Evolutionary conservation across 2,888 invertebrate species (phyloP), one percentile per base, ranked within the genome.

Genomic region (Idaea biselata): DNA sequence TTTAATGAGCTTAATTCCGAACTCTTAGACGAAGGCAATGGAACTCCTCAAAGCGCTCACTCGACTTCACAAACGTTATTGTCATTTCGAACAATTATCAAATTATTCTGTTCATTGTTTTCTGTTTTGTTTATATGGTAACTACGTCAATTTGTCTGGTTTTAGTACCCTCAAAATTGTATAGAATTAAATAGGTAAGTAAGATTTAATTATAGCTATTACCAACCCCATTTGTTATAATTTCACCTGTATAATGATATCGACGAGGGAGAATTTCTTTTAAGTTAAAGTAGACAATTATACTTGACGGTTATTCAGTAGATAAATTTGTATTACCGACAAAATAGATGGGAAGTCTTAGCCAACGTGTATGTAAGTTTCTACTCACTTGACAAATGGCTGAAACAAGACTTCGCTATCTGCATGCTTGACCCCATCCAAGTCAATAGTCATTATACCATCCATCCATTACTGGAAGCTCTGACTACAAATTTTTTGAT

Each of bases 391-490:
- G 44, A 44, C 44, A 44, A 44, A 44, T 44, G 44, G 44, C 44
- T 44, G 44, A 44, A 44, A 44, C 44, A 44, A 44, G 44, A 44
- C 44, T 44, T 44, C 44, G 44, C 44, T 44, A 44, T 44, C 44
- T 44, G 44, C 44, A 14, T 44, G 8, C 44, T 44, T 44, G 44
- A 44, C 44, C 44, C 14, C 44, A 25, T 25, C 25, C 25, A 25
- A 17, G 56, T 17, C 60, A 55, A 55, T 17, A 58, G 61, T 32
- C 18, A 53, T 58, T 53, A 60, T 25, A 18, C 54, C 11, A 55
- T 59, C 25, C 54, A 54, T 60, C 33, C 55, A 18, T 32, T 44
- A 17, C 16, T 44, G 44, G 3, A 3, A 7, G 14, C 44, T 44
- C 44, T 14, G 44, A 44, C 44, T 44, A 14, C 11, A 44, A 14